A percentile compares a stretch with the other conserved stretches of the same genome.
Conservation (phyloP, 1,140 invertebrate genomes). For the Ceratitis capitata region DNA sequence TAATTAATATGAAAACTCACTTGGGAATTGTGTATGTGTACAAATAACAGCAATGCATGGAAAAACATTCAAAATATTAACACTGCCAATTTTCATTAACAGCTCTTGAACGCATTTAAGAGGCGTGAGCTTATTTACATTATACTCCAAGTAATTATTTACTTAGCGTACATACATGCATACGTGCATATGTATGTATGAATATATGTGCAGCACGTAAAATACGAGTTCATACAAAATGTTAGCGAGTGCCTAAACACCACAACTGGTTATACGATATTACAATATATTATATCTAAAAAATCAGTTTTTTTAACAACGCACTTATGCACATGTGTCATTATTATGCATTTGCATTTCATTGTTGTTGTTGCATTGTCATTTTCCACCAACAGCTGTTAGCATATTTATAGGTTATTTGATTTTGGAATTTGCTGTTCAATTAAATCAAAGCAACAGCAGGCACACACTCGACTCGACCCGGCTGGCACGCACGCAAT, state of each 20-base stretch:
- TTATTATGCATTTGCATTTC: no score
- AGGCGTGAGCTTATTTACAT: not conserved
- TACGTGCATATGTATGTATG: no score
- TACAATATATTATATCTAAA: no score
- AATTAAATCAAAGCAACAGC: slow-evolving; percentile 13
- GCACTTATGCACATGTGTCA: no score
- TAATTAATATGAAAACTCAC: not conserved
- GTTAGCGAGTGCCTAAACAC: not conserved
- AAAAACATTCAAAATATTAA: not conserved
- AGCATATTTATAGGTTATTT: slow-evolving; percentile 23
- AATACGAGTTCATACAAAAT: no score
- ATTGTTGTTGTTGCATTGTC: not conserved
- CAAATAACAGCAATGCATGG: not conserved
- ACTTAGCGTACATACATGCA: no score
- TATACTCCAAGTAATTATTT: not conserved
- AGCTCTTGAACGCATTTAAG: not conserved
- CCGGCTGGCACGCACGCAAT: no score
- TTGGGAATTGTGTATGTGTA: not conserved
- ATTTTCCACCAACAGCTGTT: slow-evolving; percentile 3
- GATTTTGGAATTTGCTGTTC: slow-evolving; percentile 30
- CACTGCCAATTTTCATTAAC: not conserved
- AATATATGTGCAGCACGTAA: not conserved
- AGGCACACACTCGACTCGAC: no score
- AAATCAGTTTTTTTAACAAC: no score
- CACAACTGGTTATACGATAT: not conserved